Percentiles rank a stretch among this genome's conserved stretches.
These are phyloP conservation scores for Halichondria panicea DNA, from an alignment of 37 sponge, comb jelly and placozoan genomes.

Conservation along the genomic window DNA sequence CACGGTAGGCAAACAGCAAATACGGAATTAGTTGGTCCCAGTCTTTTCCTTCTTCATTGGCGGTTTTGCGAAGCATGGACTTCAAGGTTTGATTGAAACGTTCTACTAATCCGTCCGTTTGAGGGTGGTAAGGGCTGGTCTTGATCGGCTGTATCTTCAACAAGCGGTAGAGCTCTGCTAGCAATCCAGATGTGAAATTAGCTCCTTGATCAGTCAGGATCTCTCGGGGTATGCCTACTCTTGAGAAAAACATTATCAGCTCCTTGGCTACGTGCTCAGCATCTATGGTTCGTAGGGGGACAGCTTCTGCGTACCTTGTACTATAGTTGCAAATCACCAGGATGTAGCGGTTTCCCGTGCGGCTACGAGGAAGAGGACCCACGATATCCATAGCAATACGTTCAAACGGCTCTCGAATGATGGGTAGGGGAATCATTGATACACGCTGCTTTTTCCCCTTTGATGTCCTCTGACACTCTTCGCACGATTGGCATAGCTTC, in stretches of 20 bases:
- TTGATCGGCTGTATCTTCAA: constrained; percentile 27
- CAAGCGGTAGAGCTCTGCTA: constrained; percentile 34
- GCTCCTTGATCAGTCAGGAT: constrained; percentile 59
- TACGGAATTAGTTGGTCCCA: constrained; percentile 48
- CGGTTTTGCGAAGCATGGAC: constrained; percentile 19
- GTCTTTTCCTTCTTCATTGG: constrained; percentile 4
- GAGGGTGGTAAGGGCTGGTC: constrained; percentile 61
- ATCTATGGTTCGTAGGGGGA: constrained; percentile 31
- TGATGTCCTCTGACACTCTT: constrained; percentile 14
- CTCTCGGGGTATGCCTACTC: constrained; percentile 40
- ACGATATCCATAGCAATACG: constrained; percentile 64
- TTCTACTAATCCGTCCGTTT: constrained; percentile 60
- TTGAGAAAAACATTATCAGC: constrained; percentile 29
- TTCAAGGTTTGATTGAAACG: constrained; percentile 54
- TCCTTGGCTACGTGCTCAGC: constrained; percentile 54
- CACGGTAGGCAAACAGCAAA: constrained; percentile 50
- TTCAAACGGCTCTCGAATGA: constrained; percentile 37
- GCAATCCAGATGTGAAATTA: constrained; percentile 36
- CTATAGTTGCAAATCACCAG: constrained; percentile 47
- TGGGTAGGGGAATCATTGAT: constrained; percentile 44
- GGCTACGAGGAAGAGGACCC: constrained; percentile 37
- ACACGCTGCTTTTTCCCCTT: constrained; percentile 2
- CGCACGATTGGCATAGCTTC: constrained; percentile 32
- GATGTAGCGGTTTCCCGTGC: constrained; percentile 35
- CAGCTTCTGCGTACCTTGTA: constrained; percentile 50